phyloP scores from a whole-genome alignment of 2,113 vertebrate genomes.

The Meleagris gallopavo region DNA sequence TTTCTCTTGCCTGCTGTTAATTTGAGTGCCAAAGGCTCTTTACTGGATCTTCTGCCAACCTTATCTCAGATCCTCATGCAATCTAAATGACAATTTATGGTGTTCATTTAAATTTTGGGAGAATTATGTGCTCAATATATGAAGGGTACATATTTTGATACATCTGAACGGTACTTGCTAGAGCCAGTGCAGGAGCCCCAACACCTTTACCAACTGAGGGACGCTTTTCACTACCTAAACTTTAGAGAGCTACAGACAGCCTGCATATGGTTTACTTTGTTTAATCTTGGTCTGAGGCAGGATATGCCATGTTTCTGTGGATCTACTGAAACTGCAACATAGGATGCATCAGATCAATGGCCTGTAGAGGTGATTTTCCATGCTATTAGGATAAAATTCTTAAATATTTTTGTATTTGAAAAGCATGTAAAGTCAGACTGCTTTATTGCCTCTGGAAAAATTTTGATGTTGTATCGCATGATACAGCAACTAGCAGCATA shows the following conservation, averaged over 20 bases:
- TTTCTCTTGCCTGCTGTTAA: conserved; percentile 32
- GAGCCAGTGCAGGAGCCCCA: not conserved
- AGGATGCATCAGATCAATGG: not conserved
- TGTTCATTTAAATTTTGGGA: conserved; percentile 42
- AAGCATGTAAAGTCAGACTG: not conserved
- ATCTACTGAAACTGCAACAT: not conserved
- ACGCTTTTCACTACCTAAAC: not conserved
- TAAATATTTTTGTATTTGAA: not conserved
- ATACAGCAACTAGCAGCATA: not conserved
- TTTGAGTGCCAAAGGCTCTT: conserved; percentile 31
- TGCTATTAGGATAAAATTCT: not conserved
- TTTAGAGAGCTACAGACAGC: rapidly evolving
- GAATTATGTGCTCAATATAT: conserved; percentile 5
- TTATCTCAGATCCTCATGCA: conserved; percentile 44
- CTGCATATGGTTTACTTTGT: not conserved
- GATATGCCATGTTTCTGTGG: not conserved
- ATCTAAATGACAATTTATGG: conserved; percentile 59
- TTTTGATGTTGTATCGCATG: not conserved
- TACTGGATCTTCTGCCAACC: conserved; percentile 49
- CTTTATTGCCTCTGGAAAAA: not conserved
- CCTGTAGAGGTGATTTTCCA: not conserved
- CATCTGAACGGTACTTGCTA: not conserved
- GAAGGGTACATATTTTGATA: not conserved
- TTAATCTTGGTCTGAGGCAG: not conserved
- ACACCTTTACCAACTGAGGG: not conserved